phyloP scores from a whole-genome alignment of 2,797 vertebrate genomes.

The Enteromius paludinosus region DNA sequence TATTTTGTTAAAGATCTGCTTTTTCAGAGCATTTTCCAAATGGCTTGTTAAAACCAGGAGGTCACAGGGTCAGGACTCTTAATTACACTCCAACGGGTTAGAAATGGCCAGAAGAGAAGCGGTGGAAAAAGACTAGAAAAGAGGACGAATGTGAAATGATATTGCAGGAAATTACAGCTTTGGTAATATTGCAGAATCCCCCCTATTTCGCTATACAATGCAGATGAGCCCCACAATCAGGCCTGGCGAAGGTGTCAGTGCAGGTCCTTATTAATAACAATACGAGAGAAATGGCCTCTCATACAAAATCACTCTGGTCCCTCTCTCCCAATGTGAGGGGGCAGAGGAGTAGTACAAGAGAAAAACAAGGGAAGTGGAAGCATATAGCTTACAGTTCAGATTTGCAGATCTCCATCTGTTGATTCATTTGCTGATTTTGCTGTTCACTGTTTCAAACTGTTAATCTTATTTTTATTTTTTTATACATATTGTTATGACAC shows the following conservation, averaged over 20 bases:
- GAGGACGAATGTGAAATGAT: slow-evolving; percentile 80
- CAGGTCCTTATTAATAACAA: slow-evolving; percentile 79
- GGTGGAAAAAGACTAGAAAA: slow-evolving; percentile 76
- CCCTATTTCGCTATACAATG: slow-evolving; percentile 84
- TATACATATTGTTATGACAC: neutral
- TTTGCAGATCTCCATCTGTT: neutral
- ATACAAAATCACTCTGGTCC: slow-evolving; percentile 47
- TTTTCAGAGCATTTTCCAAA: slow-evolving; percentile 85
- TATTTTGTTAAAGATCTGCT: slow-evolving; percentile 86
- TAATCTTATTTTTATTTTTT: neutral
- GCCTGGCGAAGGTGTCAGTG: slow-evolving; percentile 84
- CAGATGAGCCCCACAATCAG: slow-evolving; percentile 83
- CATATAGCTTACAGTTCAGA: neutral
- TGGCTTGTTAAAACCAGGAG: slow-evolving; percentile 90
- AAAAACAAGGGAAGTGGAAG: slow-evolving; percentile 43
- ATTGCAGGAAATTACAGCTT: slow-evolving; percentile 92
- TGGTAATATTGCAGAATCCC: slow-evolving; percentile 90
- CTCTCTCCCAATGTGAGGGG: slow-evolving; percentile 19
- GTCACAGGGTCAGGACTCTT: slow-evolving; percentile 97
- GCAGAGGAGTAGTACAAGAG: slow-evolving; percentile 27
- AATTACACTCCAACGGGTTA: slow-evolving; percentile 92
- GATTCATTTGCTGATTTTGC: neutral
- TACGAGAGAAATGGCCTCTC: slow-evolving; percentile 64
- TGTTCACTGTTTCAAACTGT: neutral
- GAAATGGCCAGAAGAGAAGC: slow-evolving; percentile 88